Evolutionary conservation across 2,797 vertebrate species (phyloP).

Genomic region (Karalla daura): DNA sequence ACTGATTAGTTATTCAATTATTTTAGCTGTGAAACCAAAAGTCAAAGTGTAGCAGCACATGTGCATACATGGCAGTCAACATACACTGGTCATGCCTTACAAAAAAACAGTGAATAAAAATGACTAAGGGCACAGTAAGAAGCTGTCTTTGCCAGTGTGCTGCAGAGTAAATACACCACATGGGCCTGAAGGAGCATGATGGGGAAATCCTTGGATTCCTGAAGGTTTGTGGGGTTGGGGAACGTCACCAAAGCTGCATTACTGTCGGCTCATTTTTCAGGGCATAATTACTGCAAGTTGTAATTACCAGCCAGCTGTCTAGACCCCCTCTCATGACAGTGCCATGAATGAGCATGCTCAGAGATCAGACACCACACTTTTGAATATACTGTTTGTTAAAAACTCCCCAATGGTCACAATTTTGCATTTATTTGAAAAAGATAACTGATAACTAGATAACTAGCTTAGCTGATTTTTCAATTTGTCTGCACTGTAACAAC

Average conservation of each 20-base stretch:
- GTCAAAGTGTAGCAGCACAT: neutral
- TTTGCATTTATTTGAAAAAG: too few relatives aligned
- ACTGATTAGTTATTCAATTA: neutral
- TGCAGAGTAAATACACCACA: slow-evolving; percentile 29
- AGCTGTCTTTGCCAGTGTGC: slow-evolving; percentile 19
- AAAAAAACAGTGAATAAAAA: slow-evolving; percentile 13
- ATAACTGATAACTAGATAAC: too few relatives aligned
- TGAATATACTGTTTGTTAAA: too few relatives aligned
- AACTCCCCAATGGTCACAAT: too few relatives aligned
- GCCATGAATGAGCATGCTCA: slow-evolving; percentile 36
- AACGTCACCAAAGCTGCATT: slow-evolving; percentile 59
- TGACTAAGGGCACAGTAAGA: neutral
- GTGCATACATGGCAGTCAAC: neutral
- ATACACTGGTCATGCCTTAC: too few relatives aligned
- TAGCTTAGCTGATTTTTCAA: too few relatives aligned
- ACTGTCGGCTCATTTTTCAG: slow-evolving; percentile 90
- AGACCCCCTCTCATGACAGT: slow-evolving; percentile 40
- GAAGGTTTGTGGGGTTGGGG: neutral
- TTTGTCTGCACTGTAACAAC: too few relatives aligned
- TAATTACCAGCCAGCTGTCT: slow-evolving; percentile 92
- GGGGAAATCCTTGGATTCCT: neutral
- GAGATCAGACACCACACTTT: slow-evolving; percentile 36
- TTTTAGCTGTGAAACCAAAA: neutral
- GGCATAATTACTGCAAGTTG: slow-evolving; percentile 90
- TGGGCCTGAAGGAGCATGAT: neutral